These are phyloP conservation scores for Cotesia typhae DNA, from an alignment of 1,140 invertebrate genomes.

Conservation along the genomic window DNA sequence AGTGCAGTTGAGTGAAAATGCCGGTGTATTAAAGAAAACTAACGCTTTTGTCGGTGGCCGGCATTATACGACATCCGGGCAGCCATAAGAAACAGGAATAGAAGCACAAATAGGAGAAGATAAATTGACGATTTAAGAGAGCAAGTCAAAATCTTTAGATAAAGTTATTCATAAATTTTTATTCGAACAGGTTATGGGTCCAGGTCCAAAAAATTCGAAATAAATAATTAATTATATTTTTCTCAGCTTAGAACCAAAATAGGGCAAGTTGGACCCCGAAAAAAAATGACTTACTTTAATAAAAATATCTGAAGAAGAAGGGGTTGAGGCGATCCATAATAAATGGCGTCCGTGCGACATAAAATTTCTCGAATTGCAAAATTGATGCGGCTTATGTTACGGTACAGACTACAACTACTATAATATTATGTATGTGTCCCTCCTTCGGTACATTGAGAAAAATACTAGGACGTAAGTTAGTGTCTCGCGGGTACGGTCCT, in stretches of 20 bases:
- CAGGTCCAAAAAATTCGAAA: no score
- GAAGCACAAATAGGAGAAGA: background rate
- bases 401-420: slow-evolving; percentile 18
- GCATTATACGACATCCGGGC: slow-evolving; percentile 31
- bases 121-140: background rate
- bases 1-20: slow-evolving; percentile 29
- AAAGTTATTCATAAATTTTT: no score
- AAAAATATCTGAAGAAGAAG: no score
- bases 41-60: slow-evolving; percentile 29
- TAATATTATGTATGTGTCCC: no score
- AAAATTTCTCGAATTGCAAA: slow-evolving; percentile 68
- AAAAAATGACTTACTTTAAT: no score
- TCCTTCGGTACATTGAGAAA: background rate
- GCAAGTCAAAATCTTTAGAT: no score
- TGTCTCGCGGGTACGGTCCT: slow-evolving; percentile 61
- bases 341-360: slow-evolving; percentile 61
- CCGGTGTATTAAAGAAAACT: background rate
- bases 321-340: slow-evolving; percentile 53
- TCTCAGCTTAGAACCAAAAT: no score
- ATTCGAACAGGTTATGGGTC: no score
- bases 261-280: no score
- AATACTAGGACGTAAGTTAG: slow-evolving; percentile 28
- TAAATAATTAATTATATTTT: no score
- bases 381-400: slow-evolving; percentile 66
- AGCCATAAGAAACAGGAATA: slow-evolving; percentile 2